These are phyloP conservation scores for Enteromius anoplus DNA, from an alignment of 2,797 vertebrate genomes.

Conservation along the genomic window DNA sequence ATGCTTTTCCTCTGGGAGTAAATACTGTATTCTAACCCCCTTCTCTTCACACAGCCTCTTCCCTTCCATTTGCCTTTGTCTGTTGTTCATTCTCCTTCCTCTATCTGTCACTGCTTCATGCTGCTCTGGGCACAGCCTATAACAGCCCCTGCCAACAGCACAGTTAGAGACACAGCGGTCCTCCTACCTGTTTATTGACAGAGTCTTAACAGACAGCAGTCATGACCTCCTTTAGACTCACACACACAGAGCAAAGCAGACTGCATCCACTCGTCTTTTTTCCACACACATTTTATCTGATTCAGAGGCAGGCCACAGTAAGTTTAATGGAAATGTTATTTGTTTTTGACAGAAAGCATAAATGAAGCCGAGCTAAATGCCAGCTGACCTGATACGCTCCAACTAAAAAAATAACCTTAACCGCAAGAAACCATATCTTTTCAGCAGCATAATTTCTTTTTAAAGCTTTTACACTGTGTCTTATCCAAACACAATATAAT, in stretches of 20 bases:
- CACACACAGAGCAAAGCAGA: not conserved
- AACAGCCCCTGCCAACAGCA: conserved; percentile 45
- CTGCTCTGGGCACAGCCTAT: conserved; percentile 45
- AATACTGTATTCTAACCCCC: conserved; percentile 43
- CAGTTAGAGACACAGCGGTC: conserved; percentile 36
- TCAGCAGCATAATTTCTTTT: not conserved
- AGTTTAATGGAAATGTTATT: conserved; percentile 19
- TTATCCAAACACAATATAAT: not conserved
- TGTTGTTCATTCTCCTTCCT: conserved; percentile 31
- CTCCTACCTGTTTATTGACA: conserved; percentile 49
- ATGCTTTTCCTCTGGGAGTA: conserved; percentile 27
- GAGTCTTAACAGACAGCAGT: conserved; percentile 39
- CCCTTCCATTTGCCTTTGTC: conserved; percentile 33
- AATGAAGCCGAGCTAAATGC: not conserved
- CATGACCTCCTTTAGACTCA: conserved; percentile 40
- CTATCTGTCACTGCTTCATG: conserved; percentile 34
- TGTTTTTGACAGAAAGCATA: not conserved
- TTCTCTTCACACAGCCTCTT: conserved; percentile 18
- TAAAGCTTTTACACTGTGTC: not conserved
- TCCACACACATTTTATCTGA: not conserved
- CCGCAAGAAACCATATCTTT: not conserved
- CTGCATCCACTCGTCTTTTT: not conserved
- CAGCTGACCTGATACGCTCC: conserved; percentile 11
- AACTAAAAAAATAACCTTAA: conserved; percentile 21
- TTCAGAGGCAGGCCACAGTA: conserved; percentile 19